Evolutionary conservation across 2,888 invertebrate species (phyloP), one percentile per base, ranked within the genome.

Genomic region (Tridacna crocea): DNA sequence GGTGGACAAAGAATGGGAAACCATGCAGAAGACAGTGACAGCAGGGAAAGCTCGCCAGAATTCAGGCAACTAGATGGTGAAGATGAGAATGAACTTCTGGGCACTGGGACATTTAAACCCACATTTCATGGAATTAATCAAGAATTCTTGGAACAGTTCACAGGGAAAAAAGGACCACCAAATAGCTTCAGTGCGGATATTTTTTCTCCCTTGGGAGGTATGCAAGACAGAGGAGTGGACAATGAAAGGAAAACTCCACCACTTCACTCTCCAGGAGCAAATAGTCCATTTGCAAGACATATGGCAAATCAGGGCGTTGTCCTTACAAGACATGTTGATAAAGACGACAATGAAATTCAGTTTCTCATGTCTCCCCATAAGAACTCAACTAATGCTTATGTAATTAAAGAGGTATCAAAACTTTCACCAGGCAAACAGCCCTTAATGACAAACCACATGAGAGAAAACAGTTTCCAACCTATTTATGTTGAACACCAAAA

Each of bases 61-160:
- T 87, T 87, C 36, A 72, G 87, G 15, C 79, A 87, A 46, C 72
- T 87, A 17, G 87, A 87, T 65, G 87, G 87, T 6, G 84, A 87
- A 58, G 82, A 80, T 61, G 68, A 79, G 46, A 75, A 66, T 72
- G 81, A 86, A 15, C 63, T 86, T 46, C 27, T 70, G 24, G 72
- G 74, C 13, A 84, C 87, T 24, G 87, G 87, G 55, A 66, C 79
- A n/a, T 87, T 87, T 70, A 66, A 82, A 60, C 87, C 87, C 8
- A 82, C 83, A 17, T 72, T 80, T 47, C 77, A 80, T 74, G 87
- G 87, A 22, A 48, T 87, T 17, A 82, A 83, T 65, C 74, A 83
- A 63, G 87, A 87, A 48, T 87, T 87, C 68, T 65, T 87, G 77
- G 84, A 83, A 47, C 72, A 82, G 36, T 87, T 87, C 75, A 83